A percentile compares a stretch with the other conserved stretches of the same genome.
Conservation (phyloP, 2,113 vertebrate genomes). For the Triplophysa rosa region DNA sequence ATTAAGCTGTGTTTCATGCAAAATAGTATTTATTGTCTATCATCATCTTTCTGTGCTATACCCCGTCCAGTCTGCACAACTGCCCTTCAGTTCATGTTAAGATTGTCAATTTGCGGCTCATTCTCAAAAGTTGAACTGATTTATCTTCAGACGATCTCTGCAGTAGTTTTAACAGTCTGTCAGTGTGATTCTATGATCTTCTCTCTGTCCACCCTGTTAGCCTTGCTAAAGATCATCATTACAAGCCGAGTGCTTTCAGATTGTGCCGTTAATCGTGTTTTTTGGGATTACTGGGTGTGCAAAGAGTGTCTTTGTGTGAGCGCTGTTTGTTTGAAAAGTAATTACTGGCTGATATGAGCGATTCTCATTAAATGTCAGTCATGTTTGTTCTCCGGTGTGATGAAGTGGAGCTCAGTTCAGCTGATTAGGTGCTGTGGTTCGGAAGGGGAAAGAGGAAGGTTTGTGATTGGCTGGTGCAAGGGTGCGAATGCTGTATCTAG, state of each 20-base stretch:
- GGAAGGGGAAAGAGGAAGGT: slow-evolving; percentile 58
- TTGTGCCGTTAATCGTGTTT: slow-evolving; percentile 3
- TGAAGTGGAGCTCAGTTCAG: slow-evolving; percentile 62
- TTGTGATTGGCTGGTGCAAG: slow-evolving; percentile 74
- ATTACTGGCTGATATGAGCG: slow-evolving; percentile 53
- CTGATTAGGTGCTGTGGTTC: slow-evolving; percentile 62
- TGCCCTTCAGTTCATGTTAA: too few species aligned
- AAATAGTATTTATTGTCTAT: too few species aligned
- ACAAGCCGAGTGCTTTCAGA: neutral
- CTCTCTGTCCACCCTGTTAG: neutral
- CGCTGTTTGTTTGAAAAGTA: slow-evolving; percentile 36
- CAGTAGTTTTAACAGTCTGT: neutral
- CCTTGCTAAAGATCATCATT: neutral
- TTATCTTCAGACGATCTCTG: neutral
- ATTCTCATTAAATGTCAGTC: slow-evolving; percentile 72
- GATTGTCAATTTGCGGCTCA: neutral
- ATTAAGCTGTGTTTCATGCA: too few species aligned
- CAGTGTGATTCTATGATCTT: neutral
- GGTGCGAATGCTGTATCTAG: slow-evolving; percentile 74
- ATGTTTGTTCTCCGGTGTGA: slow-evolving; percentile 69
- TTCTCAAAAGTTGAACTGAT: neutral
- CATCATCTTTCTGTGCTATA: too few species aligned
- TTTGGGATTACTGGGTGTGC: neutral
- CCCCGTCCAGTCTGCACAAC: too few species aligned
- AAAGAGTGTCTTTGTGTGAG: neutral